Conservation (phyloP, 2,113 vertebrate species). For the Pseudorasbora parva region DNA sequence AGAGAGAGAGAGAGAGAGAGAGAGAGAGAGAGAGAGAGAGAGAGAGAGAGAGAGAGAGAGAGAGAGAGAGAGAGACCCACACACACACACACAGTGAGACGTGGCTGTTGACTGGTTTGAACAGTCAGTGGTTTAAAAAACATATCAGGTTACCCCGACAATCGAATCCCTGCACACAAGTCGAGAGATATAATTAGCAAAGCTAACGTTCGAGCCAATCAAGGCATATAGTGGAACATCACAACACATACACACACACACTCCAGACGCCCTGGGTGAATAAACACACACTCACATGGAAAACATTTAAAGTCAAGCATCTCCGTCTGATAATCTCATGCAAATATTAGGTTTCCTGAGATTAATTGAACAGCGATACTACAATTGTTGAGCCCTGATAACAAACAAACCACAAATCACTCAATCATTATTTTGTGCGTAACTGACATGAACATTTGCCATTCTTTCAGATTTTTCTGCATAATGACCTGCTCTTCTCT, state of each 20-base stretch:
- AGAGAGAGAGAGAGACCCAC: too few species aligned
- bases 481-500: background rate
- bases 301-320: slow-evolving; percentile 11
- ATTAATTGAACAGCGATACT: too few species aligned
- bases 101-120: background rate
- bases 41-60: too few species aligned
- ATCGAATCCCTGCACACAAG: slow-evolving; percentile 59
- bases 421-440: background rate
- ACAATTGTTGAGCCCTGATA: background rate
- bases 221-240: slow-evolving; percentile 1
- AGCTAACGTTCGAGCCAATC: slow-evolving; percentile 36
- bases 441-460: background rate
- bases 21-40: too few species aligned
- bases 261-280: background rate
- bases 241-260: slow-evolving; percentile 26
- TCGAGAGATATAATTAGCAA: slow-evolving; percentile 51
- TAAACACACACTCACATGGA: slow-evolving; percentile 1
- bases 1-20: too few species aligned
- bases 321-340: background rate
- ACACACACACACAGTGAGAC: background rate
- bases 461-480: background rate
- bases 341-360: background rate
- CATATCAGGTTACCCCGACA: slow-evolving; percentile 66
- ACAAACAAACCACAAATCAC: background rate
- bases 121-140: slow-evolving; percentile 54